These are phyloP conservation scores for Heliconius ismenius DNA, from an alignment of 2,888 invertebrate species.

Conservation along the genomic window DNA sequence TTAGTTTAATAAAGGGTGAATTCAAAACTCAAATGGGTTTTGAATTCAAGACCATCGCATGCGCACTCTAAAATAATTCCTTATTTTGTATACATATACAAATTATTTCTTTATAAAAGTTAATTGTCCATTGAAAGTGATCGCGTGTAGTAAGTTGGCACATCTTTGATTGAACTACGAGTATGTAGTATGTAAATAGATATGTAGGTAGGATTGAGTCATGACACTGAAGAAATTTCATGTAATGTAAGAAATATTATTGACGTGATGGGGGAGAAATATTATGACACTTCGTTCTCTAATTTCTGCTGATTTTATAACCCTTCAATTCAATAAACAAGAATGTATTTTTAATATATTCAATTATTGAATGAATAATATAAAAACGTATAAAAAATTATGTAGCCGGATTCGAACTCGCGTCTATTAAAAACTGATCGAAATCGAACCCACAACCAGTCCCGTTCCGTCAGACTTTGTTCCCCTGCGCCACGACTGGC, in stretches of 20 bases:
- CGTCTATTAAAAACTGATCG: no score
- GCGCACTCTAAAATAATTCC: background rate
- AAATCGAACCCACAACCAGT: no score
- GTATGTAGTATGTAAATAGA: background rate
- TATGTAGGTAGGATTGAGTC: slow-evolving; percentile 14
- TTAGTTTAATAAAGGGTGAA: no score
- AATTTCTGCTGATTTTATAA: background rate
- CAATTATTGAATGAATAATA: no score
- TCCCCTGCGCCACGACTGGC: no score
- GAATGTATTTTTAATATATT: no score
- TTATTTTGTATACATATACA: background rate
- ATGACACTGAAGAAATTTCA: background rate
- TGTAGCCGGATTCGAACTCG: no score
- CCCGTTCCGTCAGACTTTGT: no score
- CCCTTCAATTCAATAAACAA: no score
- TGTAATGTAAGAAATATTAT: background rate
- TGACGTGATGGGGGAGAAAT: no score
- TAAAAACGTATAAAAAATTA: no score
- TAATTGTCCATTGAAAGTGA: slow-evolving; percentile 8
- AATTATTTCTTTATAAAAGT: slow-evolving; percentile 8
- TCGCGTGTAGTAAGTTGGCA: slow-evolving; percentile 23
- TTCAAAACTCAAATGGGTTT: no score
- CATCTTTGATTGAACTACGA: slow-evolving; percentile 18
- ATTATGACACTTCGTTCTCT: background rate
- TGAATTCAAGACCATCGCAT: background rate